Evolutionary conservation across 2,113 vertebrate genomes (phyloP), one percentile per base, ranked within the genome.

Genomic region (Sula dactylatra): DNA sequence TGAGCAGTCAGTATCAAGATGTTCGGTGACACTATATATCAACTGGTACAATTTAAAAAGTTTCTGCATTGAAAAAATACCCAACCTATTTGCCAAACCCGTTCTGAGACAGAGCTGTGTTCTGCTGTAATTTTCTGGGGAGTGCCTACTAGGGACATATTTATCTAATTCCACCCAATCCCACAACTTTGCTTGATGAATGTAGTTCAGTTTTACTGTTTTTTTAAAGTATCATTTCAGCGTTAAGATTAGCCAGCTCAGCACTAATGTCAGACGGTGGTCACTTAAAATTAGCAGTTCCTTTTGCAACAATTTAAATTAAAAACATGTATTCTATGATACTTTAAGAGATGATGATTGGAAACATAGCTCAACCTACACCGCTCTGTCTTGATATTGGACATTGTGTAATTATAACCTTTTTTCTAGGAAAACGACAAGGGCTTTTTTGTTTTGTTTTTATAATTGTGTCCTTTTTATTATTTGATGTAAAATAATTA

Each of bases 401-500:
- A 72, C 82, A 70, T 90, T 61, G 79, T 92, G 62, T 95, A 92
- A 95, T 81, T 70, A 84, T 74, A 94, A 73, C 42, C 62, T 66
- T 70, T 96, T 97, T 88, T 70, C 95, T 97, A 91, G 86, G 83
- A 96, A 97, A 97, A 91, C 19, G 42, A 45, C 91, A 94, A 96
- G 79, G 65, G 14, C 10, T 25, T 89, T 89, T 91, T 95, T 83
- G 58, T 91, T 96, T 94, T 93, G 70, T 95, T 97, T 97, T 97
- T 85, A 94, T 97, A 97, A 97, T 96, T 96, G 94, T 98, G 97
- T 96, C 96, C 93, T 94, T 97, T 97, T 97, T 98, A 97, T 98
- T 98, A 97, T 98, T 97, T 98, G 97, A 97, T 98, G 97, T 97
- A 97, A 97, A 98, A 98, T 95, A 96, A 97, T 98, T 98, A 98